Evolutionary conservation across 2,113 vertebrate genomes (phyloP).

Genomic region (Rhinogobius similis): DNA sequence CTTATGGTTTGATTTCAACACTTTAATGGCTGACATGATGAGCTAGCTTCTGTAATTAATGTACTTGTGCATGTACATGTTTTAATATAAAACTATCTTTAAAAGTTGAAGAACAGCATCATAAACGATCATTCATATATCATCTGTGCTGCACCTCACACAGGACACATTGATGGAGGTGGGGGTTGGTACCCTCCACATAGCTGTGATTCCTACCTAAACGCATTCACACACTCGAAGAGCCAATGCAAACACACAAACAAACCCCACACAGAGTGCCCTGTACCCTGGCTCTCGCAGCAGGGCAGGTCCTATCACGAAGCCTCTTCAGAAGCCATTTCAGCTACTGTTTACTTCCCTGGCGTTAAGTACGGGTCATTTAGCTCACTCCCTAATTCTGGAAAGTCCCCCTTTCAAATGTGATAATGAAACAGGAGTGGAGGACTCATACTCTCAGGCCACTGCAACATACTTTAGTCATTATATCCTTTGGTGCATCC

Average conservation of each 20-base stretch:
- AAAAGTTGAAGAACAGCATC: not conserved
- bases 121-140: not conserved
- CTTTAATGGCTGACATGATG: too few species aligned
- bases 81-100: not conserved
- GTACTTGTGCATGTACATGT: too few species aligned
- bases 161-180: not conserved
- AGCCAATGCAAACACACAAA: not conserved
- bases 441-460: not conserved
- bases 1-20: too few species aligned
- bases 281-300: not conserved
- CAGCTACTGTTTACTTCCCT: conserved; percentile 26
- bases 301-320: conserved; percentile 38
- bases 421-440: not conserved
- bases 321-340: conserved; percentile 12
- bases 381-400: not conserved
- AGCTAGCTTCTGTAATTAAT: too few species aligned
- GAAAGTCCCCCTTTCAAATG: conserved; percentile 32
- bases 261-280: not conserved
- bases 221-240: not conserved
- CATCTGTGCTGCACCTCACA: not conserved
- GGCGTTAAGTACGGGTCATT: conserved; percentile 20
- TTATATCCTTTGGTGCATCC: conserved; percentile 18
- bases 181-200: not conserved
- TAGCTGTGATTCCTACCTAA: not conserved
- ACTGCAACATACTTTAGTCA: conserved; percentile 9